Base-by-base conservation (phyloP, 2,888 invertebrate species). In the Oligia strigilis region DNA sequence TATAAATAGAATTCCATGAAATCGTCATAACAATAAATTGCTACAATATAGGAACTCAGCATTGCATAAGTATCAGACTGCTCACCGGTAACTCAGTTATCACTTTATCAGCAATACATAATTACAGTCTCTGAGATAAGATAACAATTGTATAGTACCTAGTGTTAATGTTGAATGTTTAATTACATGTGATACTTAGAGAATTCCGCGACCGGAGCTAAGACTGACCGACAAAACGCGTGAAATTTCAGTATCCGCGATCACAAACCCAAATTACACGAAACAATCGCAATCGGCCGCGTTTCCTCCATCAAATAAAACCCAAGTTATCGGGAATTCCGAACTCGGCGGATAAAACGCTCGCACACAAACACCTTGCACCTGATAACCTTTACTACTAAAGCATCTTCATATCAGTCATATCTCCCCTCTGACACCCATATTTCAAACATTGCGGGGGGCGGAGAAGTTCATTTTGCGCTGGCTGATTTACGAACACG, bases 311-410 rank as follows among this genome's bases (percentile, higher is more conserved):
- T 85, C 88, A 88, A 90, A 89, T 86, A 90, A 94, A 94, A 93
- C 93, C 93, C 94, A 91, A 91, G 91, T 82, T 85, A 83, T 85
- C 81, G 94, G 94, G 92, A 94, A 92, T 93, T 92, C 94, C 94
- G 80, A 89, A 86, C 83, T 78, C 86, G 79, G 72, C 87, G 92
- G 92, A 90, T 90, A 92, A 91, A 89, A 91, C 91, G 85, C 82
- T 74, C 87, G 85, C 89, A 89, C 90, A 88, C 79, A 85, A 72
- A 74, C 77, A 86, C 69, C 73, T 88, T 83, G 83, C 84, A 84
- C 78, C 67, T 81, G 82, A 88, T 88, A 90, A 88, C 86, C 85
- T 85, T 82, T 84, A 83, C 72, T 17, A 82, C 72, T 70, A 60
- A 64, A 78, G 84, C 84, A 84, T 77, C 87, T 81, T 75, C 69